phyloP scores from a whole-genome alignment of 2,113 vertebrate genomes.

The Amphiprion percula region DNA sequence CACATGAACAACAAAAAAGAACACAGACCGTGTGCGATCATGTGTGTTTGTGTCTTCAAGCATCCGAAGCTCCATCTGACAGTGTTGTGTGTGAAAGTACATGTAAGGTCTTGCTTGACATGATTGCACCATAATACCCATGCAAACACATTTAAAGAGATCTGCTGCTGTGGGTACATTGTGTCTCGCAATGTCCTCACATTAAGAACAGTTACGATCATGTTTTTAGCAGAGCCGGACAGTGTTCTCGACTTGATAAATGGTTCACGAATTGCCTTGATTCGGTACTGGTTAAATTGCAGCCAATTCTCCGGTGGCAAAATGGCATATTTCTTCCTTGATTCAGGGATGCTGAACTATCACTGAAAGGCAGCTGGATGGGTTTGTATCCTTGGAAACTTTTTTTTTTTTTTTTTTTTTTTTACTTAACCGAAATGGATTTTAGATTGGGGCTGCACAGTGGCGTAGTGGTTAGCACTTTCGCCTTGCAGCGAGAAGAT shows the following conservation, averaged over 20 bases:
- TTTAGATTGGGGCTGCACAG: no score
- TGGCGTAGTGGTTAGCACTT: no score
- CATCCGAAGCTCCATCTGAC: neutral
- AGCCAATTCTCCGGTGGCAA: conserved; percentile 16
- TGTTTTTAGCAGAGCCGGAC: conserved; percentile 7
- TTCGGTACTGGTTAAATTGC: conserved; percentile 25
- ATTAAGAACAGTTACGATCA: conserved; percentile 5
- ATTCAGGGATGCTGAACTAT: neutral
- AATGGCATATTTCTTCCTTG: conserved; percentile 1
- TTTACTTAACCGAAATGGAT: no score
- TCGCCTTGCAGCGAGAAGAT: no score
- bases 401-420: no score
- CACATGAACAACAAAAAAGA: neutral
- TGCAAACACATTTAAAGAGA: conserved; percentile 3
- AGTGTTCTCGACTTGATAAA: conserved; percentile 15
- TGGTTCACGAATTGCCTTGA: conserved; percentile 16
- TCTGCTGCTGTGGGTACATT: conserved; percentile 31
- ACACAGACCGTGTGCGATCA: neutral
- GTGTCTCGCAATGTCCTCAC: conserved; percentile 31
- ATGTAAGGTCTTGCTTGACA: conserved; percentile 8
- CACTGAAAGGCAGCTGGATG: neutral
- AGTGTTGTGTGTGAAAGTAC: neutral
- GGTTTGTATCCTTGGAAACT: conserved; percentile 6
- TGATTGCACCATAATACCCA: conserved; percentile 16
- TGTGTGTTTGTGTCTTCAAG: conserved; percentile 1